Evolutionary conservation across 2,797 vertebrate species (phyloP).

Genomic region (Sebastes iracundus): DNA sequence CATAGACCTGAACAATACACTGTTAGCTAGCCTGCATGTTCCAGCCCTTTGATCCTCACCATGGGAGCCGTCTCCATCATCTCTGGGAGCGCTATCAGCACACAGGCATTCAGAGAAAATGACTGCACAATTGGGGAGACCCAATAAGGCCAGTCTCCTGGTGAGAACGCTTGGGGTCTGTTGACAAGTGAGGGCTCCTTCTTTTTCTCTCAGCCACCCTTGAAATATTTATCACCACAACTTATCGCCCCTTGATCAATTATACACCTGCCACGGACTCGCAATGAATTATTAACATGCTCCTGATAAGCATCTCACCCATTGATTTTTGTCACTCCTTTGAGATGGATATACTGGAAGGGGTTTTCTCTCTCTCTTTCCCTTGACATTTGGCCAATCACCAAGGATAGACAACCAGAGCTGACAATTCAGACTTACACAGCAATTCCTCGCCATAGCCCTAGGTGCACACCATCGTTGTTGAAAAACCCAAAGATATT

Average conservation of each 20-base stretch:
- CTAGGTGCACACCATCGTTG: not conserved
- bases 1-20: slow-evolving; percentile 39
- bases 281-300: slow-evolving; percentile 80
- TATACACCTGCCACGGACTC: slow-evolving; percentile 73
- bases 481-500: not conserved
- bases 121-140: slow-evolving; percentile 45
- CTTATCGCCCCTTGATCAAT: slow-evolving; percentile 80
- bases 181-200: slow-evolving; percentile 50
- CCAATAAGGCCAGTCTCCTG: slow-evolving; percentile 48
- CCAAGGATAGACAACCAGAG: slow-evolving; percentile 1
- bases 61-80: slow-evolving; percentile 52
- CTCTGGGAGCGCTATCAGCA: slow-evolving; percentile 51
- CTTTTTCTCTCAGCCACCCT: slow-evolving; percentile 41
- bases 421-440: slow-evolving; percentile 33
- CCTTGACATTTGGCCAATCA: slow-evolving; percentile 57
- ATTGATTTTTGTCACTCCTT: slow-evolving; percentile 79
- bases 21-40: slow-evolving; percentile 41
- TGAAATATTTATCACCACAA: slow-evolving; percentile 82
- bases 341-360: slow-evolving; percentile 72
- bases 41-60: slow-evolving; percentile 58
- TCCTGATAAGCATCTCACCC: slow-evolving; percentile 72
- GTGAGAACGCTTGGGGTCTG: slow-evolving; percentile 31
- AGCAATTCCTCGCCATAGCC: not conserved
- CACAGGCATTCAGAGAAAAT: slow-evolving; percentile 64
- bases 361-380: slow-evolving; percentile 57